Base-by-base conservation (phyloP, 2,797 vertebrate species). In the Squalus acanthias region DNA sequence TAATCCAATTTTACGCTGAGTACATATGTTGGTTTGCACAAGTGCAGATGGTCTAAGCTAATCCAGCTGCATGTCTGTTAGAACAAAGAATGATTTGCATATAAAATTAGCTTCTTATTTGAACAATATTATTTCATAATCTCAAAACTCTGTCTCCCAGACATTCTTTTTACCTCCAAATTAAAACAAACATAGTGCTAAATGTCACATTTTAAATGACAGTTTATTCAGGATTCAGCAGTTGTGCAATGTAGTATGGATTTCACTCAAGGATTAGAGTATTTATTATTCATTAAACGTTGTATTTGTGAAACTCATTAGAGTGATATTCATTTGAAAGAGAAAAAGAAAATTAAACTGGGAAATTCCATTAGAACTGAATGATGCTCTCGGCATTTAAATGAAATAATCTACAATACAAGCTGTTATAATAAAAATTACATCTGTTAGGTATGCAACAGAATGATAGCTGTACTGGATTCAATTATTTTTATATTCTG, bases 111-210 rank as follows among this genome's bases (percentile, higher is more conserved):
- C 29, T 60, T 95, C 17, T 53, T 95, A 74, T 76, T 76, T 95
- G 94, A 95, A 95, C 26, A 95, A 95, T 95, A 95, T 95, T 76
- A 60, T 95, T 95, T 95, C 70, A 95, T 76, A 95, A 95, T 95
- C 69, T 74, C 29, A 76, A 95, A 74, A 76, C 94, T 33, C 50
- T 33, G 50, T n/a, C 26, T 95, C 50, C 70, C 22, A 57, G 69
- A 74, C 50, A 57, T 74, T 74, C 39, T 76, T 29, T 82, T 46
- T 46, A 9, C 94, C 15, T 57, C 26, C 70, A 76, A 76, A 95
- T 72, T 95, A 72, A 95, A 95, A 57, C 50, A 95, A 57, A 57
- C 39, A 70, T 46, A 72, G 67, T 33, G 8, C 94, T 74, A 57
- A 95, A 95, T 74, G 29, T 76, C 94, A 74, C 24, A 22, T 65